These are phyloP conservation scores for Glomeris maerens DNA, from an alignment of 1,140 invertebrate genomes.

Conservation along the genomic window DNA sequence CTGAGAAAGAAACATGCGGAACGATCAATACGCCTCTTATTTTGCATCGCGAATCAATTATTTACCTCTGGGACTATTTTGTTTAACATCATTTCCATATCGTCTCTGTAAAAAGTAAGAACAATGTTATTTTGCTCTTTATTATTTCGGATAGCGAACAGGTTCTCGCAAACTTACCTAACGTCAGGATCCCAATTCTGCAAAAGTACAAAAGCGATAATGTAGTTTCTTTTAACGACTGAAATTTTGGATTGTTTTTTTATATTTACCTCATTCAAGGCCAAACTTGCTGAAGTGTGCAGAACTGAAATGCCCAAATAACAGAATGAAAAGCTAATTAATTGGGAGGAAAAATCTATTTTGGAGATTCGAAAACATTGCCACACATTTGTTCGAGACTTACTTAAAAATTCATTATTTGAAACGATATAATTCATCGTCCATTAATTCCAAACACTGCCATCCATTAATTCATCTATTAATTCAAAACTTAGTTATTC, in stretches of 20 bases:
- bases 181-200: conserved; percentile 92
- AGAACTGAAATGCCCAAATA: conserved; percentile 56
- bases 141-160: conserved; percentile 19
- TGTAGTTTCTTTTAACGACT: conserved; percentile 11
- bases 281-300: conserved; percentile 91
- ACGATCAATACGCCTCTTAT: no score
- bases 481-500: no score
- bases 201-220: conserved; percentile 13
- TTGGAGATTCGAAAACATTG: neutral
- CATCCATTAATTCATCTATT: no score
- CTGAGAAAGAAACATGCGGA: conserved; percentile 26
- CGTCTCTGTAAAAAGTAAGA: conserved; percentile 44
- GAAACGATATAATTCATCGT: no score
- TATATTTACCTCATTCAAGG: conserved; percentile 59
- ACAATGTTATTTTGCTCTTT: conserved; percentile 9
- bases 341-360: conserved; percentile 4
- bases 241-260: conserved; percentile 13
- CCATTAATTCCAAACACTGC: no score
- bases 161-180: conserved; percentile 29
- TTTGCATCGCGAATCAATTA: neutral
- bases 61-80: conserved; percentile 86
- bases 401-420: no score
- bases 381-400: no score
- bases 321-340: conserved; percentile 7
- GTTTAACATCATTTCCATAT: conserved; percentile 98